Base-by-base conservation (phyloP, 2,888 invertebrate species). In the Leucophenga montana region DNA sequence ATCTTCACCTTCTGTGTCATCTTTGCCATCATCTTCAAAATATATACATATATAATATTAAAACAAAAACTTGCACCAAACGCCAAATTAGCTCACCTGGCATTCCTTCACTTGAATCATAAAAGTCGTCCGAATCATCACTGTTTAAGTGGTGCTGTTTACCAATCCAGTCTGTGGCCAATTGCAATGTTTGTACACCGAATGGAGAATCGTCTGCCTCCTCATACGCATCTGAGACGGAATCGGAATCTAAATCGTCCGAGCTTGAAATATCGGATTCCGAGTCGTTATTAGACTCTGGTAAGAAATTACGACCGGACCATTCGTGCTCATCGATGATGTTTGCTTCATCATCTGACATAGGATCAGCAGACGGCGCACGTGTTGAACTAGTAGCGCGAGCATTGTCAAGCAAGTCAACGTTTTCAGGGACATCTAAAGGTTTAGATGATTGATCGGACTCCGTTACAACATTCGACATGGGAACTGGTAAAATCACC, bases 291-390 rank as follows among this genome's bases (percentile, higher is more conserved):
- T 93, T 93, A 31, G 94, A 92, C 57, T 94, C 92, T 0, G 95
- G 95, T 54, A 95, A 93, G 88, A 96, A 96, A 90, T 98, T 98
- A 77, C 96, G 92, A 80, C 97, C 96, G 0, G 97, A 97, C 95
- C 97, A 97, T 87, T 97, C 97, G 85, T 97, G 97, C 87, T 98
- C 97, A 85, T 97, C 97, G 89, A 97, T 95, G 88, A 95, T 95
- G 88, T 92, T 92, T 48, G 88, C 89, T 27, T 91, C 90, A 56
- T 88, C 89, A 79, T 93, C 93, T 1, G 92, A 92, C 83, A 92
- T 90, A 67, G 90, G 90, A 31, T 92, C 92, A 14, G 93, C 78
- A 0, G 82, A 81, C 20, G 76, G 81, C 14, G 61, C 89, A 31
- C 48, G 62, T 22, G 48, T 22, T 16, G 66, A 57, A 13, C 50